Conservation (phyloP, 2,797 vertebrate genomes). For the Malurus splendens region DNA sequence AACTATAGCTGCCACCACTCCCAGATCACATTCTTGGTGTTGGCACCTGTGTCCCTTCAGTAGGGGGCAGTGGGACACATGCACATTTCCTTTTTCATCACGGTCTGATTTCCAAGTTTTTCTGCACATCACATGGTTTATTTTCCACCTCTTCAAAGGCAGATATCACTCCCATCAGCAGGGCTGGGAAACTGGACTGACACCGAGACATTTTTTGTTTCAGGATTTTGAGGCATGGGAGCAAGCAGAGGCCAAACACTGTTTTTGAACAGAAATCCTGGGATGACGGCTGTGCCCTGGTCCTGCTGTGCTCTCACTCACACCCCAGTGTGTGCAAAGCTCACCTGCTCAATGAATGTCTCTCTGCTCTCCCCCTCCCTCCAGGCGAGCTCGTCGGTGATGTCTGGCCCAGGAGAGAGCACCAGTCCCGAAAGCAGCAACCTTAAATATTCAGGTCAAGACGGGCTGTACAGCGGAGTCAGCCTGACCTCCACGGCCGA, state of each 20-base stretch:
- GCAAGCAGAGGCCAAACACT: not conserved
- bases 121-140: fast-evolving
- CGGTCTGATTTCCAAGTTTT: not conserved
- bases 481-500: slow-evolving; percentile 85
- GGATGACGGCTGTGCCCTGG: not conserved
- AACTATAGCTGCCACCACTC: not conserved
- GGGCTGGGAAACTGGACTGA: fast-evolving
- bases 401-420: slow-evolving; percentile 84
- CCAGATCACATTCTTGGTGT: not conserved
- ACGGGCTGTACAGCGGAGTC: slow-evolving; percentile 87
- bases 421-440: slow-evolving; percentile 76
- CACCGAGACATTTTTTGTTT: not conserved
- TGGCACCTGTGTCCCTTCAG: not conserved
- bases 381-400: slow-evolving; percentile 85
- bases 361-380: not conserved
- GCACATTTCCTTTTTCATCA: not conserved
- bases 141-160: not conserved
- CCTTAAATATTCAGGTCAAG: slow-evolving; percentile 90
- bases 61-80: not conserved
- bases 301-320: fast-evolving
- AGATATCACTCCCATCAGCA: not conserved
- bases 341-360: not conserved
- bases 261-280: not conserved
- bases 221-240: not conserved
- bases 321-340: fast-evolving